Percentiles rank a stretch among this genome's conserved stretches.
Conservation (phyloP, 2,888 invertebrate genomes). For the Gymnosoma rotundatum region DNA sequence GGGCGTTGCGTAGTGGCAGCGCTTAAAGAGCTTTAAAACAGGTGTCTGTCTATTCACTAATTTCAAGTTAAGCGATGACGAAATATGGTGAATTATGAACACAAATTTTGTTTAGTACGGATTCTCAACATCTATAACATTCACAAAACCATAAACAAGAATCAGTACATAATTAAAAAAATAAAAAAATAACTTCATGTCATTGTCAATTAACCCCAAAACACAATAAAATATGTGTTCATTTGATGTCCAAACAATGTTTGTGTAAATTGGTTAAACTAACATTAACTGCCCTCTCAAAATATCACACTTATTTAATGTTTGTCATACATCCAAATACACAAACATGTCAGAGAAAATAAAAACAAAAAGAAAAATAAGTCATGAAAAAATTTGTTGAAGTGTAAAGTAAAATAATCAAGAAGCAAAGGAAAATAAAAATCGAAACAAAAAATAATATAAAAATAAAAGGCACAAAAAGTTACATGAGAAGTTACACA, state of each 20-base stretch:
- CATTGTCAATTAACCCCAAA: conserved; percentile 30
- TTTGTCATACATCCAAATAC: conserved; percentile 72
- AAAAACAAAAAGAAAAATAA: not conserved
- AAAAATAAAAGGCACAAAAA: not conserved
- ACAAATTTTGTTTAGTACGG: too few relatives aligned
- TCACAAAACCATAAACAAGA: too few relatives aligned
- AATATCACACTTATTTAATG: conserved; percentile 72
- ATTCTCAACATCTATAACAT: too few relatives aligned
- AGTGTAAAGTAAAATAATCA: conserved; percentile 66
- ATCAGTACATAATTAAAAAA: too few relatives aligned
- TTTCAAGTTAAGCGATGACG: too few relatives aligned
- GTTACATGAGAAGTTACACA: not conserved
- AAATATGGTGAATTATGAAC: too few relatives aligned
- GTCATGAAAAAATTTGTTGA: conserved; percentile 54
- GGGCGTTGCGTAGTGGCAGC: too few relatives aligned
- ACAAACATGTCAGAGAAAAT: conserved; percentile 62
- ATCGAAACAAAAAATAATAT: conserved; percentile 13
- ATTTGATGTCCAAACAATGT: conserved; percentile 14
- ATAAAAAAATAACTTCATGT: too few relatives aligned
- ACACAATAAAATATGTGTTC: conserved; percentile 19
- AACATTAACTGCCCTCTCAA: conserved; percentile 39
- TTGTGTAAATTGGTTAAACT: not conserved
- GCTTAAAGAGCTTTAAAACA: too few relatives aligned
- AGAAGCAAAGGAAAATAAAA: conserved; percentile 37
- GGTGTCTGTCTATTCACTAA: too few relatives aligned